Evolutionary conservation across 2,113 vertebrate species (phyloP), one percentile per base, ranked within the genome.

Genomic region (Cercopithecus mona): DNA sequence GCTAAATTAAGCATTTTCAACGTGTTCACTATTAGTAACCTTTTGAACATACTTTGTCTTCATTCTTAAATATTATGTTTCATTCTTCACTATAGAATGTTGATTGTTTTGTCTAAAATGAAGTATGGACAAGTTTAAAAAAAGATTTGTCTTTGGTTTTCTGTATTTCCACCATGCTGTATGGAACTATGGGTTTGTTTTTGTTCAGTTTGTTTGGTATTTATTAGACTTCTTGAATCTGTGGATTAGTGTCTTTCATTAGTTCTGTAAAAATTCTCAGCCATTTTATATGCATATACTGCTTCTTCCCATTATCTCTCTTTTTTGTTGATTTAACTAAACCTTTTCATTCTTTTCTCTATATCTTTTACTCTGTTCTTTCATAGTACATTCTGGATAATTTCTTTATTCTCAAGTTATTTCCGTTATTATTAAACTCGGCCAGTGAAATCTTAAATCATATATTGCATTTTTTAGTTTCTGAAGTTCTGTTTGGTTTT

Each of bases 241-340:
- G 64, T 91, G 52, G 38, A 40, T 91, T 78, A 76, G 55, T 96
- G 66, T 86, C 83, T 95, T 94, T 81, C n/a, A 90, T 76, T 75
- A 72, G 12, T 68, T 80, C 25, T 92, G 11, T 86, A 75, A 95
- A 92, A 92, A 59, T 95, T 93, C 38, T 75, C 1, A 45, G 73
- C 66, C 57, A 68, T 79, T 94, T 92, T 73, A 17, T 92, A 52
- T n/a, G 40, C 61, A 32, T 57, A 30, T 75, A 45, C 70, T 93
- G 25, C 84, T 61, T 84, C 73, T 82, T 13, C 22, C 25, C 6
- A 30, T 90, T 93, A 43, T 93, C 6, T 80, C 27, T 85, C 45
- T 55, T 81, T 55, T 91, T 86, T 59, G 59, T 40, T 80, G 50
- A 38, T 59, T 84, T 79, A 87, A 87, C 38, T 16, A 94, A 43